Evolutionary conservation across 2,113 vertebrate species (phyloP).

Genomic region (Scytalopus superciliaris): DNA sequence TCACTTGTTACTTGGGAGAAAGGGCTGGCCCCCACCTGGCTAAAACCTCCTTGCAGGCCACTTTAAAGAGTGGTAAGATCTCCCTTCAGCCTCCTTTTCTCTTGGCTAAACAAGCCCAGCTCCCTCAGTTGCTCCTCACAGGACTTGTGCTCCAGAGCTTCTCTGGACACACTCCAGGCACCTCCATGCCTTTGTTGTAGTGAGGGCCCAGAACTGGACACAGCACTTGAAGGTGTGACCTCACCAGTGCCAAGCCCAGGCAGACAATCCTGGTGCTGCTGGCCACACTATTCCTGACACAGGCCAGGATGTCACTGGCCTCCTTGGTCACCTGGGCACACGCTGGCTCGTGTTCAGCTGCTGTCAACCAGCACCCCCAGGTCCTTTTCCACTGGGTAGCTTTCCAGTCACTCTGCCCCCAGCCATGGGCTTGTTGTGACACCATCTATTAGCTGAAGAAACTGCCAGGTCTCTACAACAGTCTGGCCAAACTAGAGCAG

Average conservation of each 20-base stretch:
- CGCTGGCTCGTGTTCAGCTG: neutral
- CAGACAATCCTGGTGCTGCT: neutral
- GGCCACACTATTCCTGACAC: neutral
- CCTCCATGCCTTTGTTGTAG: neutral
- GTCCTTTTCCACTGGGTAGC: rapidly evolving
- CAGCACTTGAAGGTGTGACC: neutral
- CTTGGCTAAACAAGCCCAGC: neutral
- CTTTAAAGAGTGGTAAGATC: neutral
- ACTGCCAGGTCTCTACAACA: neutral
- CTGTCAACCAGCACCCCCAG: rapidly evolving
- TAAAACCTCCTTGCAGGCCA: neutral
- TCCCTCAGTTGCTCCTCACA: neutral
- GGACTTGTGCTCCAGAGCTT: neutral
- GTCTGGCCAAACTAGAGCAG: neutral
- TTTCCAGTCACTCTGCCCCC: neutral
- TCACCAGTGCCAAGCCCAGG: rapidly evolving
- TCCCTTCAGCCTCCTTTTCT: neutral
- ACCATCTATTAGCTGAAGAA: neutral
- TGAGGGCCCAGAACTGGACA: neutral
- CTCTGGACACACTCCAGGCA: neutral
- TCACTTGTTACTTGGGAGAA: neutral
- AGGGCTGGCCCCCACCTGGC: rapidly evolving
- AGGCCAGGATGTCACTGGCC: neutral
- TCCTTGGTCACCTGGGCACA: neutral
- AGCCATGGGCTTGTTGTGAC: neutral